These are phyloP conservation scores for Pteromalus puparum DNA, from an alignment of 1,140 invertebrate species.

Conservation along the genomic window DNA sequence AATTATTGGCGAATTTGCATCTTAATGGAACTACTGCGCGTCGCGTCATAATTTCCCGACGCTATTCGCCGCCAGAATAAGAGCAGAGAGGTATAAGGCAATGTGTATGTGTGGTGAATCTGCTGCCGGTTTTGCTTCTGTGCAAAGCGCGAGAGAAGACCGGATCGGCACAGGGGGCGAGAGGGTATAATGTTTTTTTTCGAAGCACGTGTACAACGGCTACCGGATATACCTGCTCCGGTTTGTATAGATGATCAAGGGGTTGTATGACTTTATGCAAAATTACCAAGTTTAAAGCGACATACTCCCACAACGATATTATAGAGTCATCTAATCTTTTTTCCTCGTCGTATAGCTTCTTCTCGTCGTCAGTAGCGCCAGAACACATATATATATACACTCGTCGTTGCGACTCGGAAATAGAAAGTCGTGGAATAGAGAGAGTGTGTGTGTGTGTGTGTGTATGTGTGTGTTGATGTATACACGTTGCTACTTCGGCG, in stretches of 20 bases:
- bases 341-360: too few species aligned
- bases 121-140: constrained; percentile 35
- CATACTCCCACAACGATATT: too few species aligned
- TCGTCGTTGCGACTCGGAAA: constrained; percentile 55
- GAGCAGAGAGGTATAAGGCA: constrained; percentile 3
- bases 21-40: constrained; percentile 70
- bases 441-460: constrained; percentile 48
- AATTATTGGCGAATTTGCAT: constrained; percentile 75
- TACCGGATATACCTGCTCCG: not conserved
- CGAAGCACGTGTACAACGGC: not conserved
- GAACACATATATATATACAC: too few species aligned
- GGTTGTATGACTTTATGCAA: too few species aligned
- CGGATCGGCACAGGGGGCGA: constrained; percentile 7
- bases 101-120: not conserved
- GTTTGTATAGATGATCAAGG: too few species aligned
- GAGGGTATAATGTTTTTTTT: too few species aligned
- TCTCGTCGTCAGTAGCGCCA: too few species aligned
- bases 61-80: constrained; percentile 28
- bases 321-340: too few species aligned
- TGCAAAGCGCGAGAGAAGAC: not conserved
- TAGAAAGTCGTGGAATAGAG: constrained; percentile 60
- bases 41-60: constrained; percentile 67
- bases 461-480: constrained; percentile 21
- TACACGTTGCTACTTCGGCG: not conserved
- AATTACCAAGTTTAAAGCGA: too few species aligned